phyloP scores from a whole-genome alignment of 2,888 invertebrate species.

The Plebejus argus region DNA sequence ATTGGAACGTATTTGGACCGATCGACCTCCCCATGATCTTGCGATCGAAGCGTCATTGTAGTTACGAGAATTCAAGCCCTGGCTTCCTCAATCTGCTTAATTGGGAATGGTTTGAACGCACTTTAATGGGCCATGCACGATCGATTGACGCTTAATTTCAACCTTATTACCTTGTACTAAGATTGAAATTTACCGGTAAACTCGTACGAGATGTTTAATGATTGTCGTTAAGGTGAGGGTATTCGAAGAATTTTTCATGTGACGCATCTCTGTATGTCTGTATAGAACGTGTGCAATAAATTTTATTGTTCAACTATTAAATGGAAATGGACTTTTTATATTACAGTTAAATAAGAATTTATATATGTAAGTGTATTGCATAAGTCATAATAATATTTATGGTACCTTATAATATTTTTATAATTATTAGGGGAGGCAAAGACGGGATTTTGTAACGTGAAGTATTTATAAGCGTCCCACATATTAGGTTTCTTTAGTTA shows the following conservation, averaged over 20 bases:
- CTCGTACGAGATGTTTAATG: slow-evolving; percentile 5
- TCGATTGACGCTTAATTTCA: neutral
- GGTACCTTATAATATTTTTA: too few species aligned
- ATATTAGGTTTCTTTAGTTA: too few species aligned
- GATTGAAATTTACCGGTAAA: neutral
- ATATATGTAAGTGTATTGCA: neutral
- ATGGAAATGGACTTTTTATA: neutral
- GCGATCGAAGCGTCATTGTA: neutral
- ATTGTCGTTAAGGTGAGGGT: slow-evolving; percentile 31
- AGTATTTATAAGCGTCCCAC: too few species aligned
- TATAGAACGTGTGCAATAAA: neutral
- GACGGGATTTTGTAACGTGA: too few species aligned
- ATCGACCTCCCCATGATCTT: neutral
- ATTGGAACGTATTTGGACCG: too few species aligned
- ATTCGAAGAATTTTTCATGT: slow-evolving; percentile 15
- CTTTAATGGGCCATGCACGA: slow-evolving; percentile 53
- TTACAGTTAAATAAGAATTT: neutral
- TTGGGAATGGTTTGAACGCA: slow-evolving; percentile 68
- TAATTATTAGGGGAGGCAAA: too few species aligned
- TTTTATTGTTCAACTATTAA: slow-evolving; percentile 9
- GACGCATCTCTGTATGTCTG: slow-evolving; percentile 13
- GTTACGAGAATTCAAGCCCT: slow-evolving; percentile 38
- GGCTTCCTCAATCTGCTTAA: slow-evolving; percentile 76
- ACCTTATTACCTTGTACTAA: neutral
- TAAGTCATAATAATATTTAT: too few species aligned